Evolutionary conservation across 2,888 invertebrate species (phyloP).

Genomic region (Bembecia ichneumoniformis): DNA sequence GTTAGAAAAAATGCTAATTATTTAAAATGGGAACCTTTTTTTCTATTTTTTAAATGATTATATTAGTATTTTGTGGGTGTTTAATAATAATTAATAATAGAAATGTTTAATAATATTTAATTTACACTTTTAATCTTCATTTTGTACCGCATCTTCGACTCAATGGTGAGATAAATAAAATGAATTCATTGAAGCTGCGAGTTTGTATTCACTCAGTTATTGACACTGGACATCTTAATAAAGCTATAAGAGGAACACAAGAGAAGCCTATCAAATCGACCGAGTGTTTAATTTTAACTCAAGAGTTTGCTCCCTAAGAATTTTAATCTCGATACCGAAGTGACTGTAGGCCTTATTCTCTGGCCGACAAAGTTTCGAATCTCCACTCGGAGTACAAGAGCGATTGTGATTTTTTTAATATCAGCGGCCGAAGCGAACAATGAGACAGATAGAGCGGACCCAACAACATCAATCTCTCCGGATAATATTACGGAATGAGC

Average conservation of each 20-base stretch:
- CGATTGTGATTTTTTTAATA: conserved; percentile 22
- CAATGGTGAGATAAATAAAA: background rate
- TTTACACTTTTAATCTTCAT: too few species aligned
- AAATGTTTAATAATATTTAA: too few species aligned
- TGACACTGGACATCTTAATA: background rate
- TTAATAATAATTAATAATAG: too few species aligned
- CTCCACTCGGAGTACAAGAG: conserved; percentile 9
- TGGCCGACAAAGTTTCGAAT: conserved; percentile 8
- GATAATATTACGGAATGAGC: conserved; percentile 21
- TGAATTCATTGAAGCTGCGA: background rate
- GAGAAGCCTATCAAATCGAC: background rate
- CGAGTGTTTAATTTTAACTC: background rate
- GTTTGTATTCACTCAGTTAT: background rate
- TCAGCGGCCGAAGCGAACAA: conserved; percentile 22
- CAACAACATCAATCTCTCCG: conserved; percentile 28
- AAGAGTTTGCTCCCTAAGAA: background rate
- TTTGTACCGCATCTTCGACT: too few species aligned
- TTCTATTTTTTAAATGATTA: too few species aligned
- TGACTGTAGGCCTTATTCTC: background rate
- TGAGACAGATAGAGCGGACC: conserved; percentile 25
- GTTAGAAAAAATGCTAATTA: too few species aligned
- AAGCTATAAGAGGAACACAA: background rate
- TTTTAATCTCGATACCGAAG: background rate
- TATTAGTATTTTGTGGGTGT: too few species aligned
- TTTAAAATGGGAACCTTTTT: too few species aligned